Conservation (phyloP, 1,140 invertebrate genomes). For the Drosophila seguyi region DNA sequence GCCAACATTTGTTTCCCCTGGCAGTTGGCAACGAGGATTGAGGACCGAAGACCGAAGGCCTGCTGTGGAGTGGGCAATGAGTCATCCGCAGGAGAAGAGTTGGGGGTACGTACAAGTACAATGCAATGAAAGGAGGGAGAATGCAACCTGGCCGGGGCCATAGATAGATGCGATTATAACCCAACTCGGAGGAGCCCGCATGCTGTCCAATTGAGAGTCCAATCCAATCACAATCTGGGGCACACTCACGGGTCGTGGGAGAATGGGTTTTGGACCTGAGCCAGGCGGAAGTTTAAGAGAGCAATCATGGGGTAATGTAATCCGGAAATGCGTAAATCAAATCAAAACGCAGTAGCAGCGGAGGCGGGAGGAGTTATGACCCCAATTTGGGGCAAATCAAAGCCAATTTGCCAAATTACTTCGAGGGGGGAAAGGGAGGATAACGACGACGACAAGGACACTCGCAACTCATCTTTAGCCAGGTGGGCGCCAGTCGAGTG, state of each 20-base stretch:
- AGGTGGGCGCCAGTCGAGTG: conserved; percentile 18
- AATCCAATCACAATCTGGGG: conserved; percentile 51
- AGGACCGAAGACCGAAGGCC: conserved; percentile 1
- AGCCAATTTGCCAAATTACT: conserved; percentile 72
- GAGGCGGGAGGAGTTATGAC: conserved; percentile 47
- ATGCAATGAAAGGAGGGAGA: conserved; percentile 12
- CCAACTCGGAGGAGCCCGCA: conserved; percentile 38
- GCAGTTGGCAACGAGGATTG: conserved; percentile 20
- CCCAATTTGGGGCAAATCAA: conserved; percentile 66
- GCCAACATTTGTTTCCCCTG: conserved; percentile 68
- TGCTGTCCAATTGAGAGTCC: conserved; percentile 44
- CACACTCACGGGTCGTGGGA: conserved; percentile 51
- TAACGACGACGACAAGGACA: conserved; percentile 19
- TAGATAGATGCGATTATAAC: conserved; percentile 13
- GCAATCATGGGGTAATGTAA: conserved; percentile 64
- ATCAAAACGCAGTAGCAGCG: conserved; percentile 39
- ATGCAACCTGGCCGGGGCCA: conserved; percentile 25
- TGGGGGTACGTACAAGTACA: neutral
- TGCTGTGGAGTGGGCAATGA: conserved; percentile 22
- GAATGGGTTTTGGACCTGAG: conserved; percentile 42
- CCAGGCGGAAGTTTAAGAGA: conserved; percentile 61
- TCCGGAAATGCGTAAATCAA: conserved; percentile 81
- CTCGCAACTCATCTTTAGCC: conserved; percentile 10
- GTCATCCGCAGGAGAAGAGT: conserved; percentile 24
- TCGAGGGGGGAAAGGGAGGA: neutral